phyloP scores from a whole-genome alignment of 37 sponge, comb jelly and placozoan genomes.

The Dysidea cf. avara region DNA sequence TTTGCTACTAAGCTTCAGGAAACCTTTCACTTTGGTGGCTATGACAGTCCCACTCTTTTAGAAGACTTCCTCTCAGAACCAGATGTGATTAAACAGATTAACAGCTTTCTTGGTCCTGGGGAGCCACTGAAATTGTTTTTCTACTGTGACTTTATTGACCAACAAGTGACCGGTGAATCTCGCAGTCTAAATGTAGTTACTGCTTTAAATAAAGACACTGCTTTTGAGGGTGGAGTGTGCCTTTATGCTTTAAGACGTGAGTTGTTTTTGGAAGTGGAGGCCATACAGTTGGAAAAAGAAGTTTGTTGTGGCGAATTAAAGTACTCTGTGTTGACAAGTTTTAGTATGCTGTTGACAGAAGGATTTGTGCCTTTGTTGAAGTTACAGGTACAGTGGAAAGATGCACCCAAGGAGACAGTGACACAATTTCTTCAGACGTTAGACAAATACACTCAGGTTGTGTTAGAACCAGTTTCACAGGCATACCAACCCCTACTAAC shows the following conservation, averaged over 20 bases:
- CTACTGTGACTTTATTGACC: slow-evolving; percentile 58
- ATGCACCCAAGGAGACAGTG: slow-evolving; percentile 51
- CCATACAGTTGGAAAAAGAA: slow-evolving; percentile 59
- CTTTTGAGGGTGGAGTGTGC: slow-evolving; percentile 37
- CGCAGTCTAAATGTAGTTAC: slow-evolving; percentile 35
- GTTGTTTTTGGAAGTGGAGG: slow-evolving; percentile 43
- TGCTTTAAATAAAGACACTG: slow-evolving; percentile 38
- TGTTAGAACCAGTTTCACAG: slow-evolving; percentile 36
- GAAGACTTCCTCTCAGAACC: slow-evolving; percentile 89
- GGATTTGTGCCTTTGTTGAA: slow-evolving; percentile 71
- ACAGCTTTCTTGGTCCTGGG: slow-evolving; percentile 71
- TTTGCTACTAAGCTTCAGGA: slow-evolving; percentile 96
- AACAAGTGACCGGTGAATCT: background rate
- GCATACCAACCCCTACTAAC: slow-evolving; percentile 26
- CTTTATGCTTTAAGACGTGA: slow-evolving; percentile 61
- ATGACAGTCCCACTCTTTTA: slow-evolving; percentile 87
- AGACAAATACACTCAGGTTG: slow-evolving; percentile 18
- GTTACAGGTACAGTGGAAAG: slow-evolving; percentile 73
- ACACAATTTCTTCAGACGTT: slow-evolving; percentile 54
- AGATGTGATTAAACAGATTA: slow-evolving; percentile 76
- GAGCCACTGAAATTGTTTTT: slow-evolving; percentile 79
- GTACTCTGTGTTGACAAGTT: slow-evolving; percentile 67
- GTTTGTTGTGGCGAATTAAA: slow-evolving; percentile 81
- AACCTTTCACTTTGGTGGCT: slow-evolving; percentile 87
- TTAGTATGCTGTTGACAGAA: slow-evolving; percentile 66